Evolutionary conservation across 2,113 vertebrate species (phyloP), one percentile per base, ranked within the genome.

Genomic region (Talpa occidentalis): DNA sequence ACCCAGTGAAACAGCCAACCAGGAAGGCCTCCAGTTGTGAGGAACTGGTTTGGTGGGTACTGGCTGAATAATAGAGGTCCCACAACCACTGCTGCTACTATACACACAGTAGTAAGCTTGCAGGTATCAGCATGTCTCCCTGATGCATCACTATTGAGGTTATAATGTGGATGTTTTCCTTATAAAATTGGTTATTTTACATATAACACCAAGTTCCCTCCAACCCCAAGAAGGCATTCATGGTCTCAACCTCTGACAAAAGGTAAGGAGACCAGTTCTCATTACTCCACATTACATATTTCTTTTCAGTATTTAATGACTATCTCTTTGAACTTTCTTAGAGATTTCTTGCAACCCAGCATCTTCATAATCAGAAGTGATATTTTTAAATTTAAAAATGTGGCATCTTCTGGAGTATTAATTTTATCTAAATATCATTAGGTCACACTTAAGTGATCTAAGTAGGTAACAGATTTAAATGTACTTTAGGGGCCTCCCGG

Each of bases 381-480:
- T 47, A n/a, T 88, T 56, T 90, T 73, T 21, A 93, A 94, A 80
- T 81, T 84, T 74, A 56, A 54, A 93, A 90, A 88, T 67, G 10
- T 5, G 17, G 11, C n/a, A 77, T 70, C 37, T 89, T 76, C 42
- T 40, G 12, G 81, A 78, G 2, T 76, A 90, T 54, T 76, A 32
- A 56, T 88, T 80, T 94, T 67, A 84, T 87, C 52, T 44, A 70
- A 66, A 64, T 92, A 94, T 84, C 74, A 92, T 54, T 85, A 30
- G 26, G 17, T 80, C 70, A 28, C 19, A 44, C 67, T 95, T 87
- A 91, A 94, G 70, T 60, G 93, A 88, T 32, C 62, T 59, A 91
- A 62, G 14, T 80, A 6, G 44, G 6, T 70, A 69, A 81, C 49
- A 72, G 7, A 62, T 77, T 90, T 86, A 95, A 88, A 69, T 60